phyloP scores from a whole-genome alignment of 2,888 invertebrate species.

The Eristalinus aeneus region DNA sequence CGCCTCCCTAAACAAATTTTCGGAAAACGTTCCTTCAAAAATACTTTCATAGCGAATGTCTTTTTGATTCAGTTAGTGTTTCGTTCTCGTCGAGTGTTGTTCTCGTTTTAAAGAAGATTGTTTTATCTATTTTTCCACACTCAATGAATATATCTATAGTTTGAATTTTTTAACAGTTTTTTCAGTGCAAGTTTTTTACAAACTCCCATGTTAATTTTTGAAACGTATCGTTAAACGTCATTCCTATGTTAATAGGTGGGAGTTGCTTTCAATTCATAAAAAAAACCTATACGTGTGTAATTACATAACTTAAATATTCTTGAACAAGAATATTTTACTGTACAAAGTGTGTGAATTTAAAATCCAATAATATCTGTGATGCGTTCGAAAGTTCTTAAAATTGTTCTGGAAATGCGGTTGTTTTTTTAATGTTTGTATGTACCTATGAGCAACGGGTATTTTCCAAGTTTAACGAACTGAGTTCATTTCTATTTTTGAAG shows the following conservation, averaged over 20 bases:
- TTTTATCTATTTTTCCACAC: conserved; percentile 52
- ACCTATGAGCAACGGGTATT: conserved; percentile 41
- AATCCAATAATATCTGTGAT: not conserved
- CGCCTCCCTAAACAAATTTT: conserved; percentile 25
- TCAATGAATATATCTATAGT: conserved; percentile 29
- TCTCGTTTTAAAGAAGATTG: conserved; percentile 75
- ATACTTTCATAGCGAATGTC: conserved; percentile 40
- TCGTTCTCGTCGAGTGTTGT: conserved; percentile 81
- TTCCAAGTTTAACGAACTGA: conserved; percentile 80
- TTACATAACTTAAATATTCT: conserved; percentile 37
- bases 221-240: conserved; percentile 19
- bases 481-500: conserved; percentile 81
- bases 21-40: conserved; percentile 28
- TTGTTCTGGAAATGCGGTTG: conserved; percentile 4
- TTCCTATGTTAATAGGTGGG: conserved; percentile 23
- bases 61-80: conserved; percentile 79
- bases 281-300: conserved; percentile 8
- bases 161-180: conserved; percentile 23
- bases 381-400: not conserved
- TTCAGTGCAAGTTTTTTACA: conserved; percentile 25
- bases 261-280: conserved; percentile 6
- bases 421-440: conserved; percentile 24
- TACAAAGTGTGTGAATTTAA: not conserved
- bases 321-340: not conserved
- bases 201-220: conserved; percentile 5